Percentiles rank a stretch among this genome's conserved stretches.
phyloP scores from a whole-genome alignment of 2,797 vertebrate genomes.

The Neosalanx taihuensis region DNA sequence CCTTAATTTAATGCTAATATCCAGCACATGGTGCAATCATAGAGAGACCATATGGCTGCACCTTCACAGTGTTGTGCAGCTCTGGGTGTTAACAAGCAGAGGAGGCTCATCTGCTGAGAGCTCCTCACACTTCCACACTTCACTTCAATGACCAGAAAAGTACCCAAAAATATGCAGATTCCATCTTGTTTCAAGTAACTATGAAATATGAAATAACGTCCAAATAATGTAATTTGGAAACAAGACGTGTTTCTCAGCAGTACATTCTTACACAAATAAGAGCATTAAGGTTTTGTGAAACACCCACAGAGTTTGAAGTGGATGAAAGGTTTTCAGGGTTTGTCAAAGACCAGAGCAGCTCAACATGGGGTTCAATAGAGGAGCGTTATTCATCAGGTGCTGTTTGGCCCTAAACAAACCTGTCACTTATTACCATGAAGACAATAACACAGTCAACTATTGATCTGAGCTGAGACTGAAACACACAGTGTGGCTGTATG shows the following conservation, averaged over 20 bases:
- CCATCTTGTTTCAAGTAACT: conserved; percentile 47
- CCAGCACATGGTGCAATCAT: conserved; percentile 54
- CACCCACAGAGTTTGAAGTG: conserved; percentile 65
- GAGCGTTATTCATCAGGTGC: conserved; percentile 71
- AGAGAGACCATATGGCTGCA: conserved; percentile 27
- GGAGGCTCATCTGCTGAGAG: not conserved
- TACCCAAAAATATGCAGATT: conserved; percentile 15
- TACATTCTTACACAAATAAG: conserved; percentile 55
- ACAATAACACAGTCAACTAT: conserved; percentile 74
- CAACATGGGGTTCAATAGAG: conserved; percentile 60
- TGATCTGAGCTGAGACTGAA: conserved; percentile 64
- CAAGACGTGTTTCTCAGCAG: conserved; percentile 49
- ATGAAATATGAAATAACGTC: conserved; percentile 61
- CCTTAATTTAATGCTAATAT: conserved; percentile 54
- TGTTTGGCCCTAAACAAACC: conserved; percentile 67
- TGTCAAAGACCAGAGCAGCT: conserved; percentile 62
- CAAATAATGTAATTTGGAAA: conserved; percentile 31
- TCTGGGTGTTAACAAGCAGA: conserved; percentile 17
- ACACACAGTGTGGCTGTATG: conserved; percentile 57
- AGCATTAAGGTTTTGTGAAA: conserved; percentile 67
- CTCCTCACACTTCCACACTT: conserved; percentile 3
- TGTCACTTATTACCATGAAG: conserved; percentile 68
- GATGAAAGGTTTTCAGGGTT: conserved; percentile 60
- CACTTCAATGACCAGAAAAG: not conserved
- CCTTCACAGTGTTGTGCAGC: conserved; percentile 15